A percentile compares a stretch with the other conserved stretches of the same genome.
phyloP scores from a whole-genome alignment of 2,888 invertebrate genomes.

The Pinctada fucata region DNA sequence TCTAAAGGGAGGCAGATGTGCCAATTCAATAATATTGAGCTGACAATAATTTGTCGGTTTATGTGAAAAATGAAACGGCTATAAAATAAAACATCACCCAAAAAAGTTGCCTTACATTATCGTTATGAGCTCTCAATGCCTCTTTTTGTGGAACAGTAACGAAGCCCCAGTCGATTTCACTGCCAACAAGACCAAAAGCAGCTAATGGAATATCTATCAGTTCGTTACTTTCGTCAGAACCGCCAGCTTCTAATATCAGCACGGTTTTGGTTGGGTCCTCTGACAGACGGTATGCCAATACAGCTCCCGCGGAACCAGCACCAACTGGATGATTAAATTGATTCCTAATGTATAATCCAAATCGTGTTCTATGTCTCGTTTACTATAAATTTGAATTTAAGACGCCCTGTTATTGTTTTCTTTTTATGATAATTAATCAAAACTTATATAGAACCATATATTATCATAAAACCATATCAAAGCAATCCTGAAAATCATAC shows the following conservation, averaged over 20 bases:
- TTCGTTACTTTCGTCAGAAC: constrained; percentile 73
- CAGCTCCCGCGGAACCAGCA: constrained; percentile 78
- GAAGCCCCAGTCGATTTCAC: constrained; percentile 73
- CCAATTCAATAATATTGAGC: too few species aligned
- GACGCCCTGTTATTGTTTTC: too few species aligned
- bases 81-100: background rate
- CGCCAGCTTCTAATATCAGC: constrained; percentile 77
- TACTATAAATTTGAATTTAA: too few species aligned
- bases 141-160: constrained; percentile 75
- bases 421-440: too few species aligned
- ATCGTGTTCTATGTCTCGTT: too few species aligned
- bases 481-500: too few species aligned
- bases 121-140: constrained; percentile 19
- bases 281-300: constrained; percentile 76
- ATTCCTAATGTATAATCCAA: too few species aligned
- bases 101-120: constrained; percentile 17
- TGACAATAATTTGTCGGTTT: too few species aligned
- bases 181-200: constrained; percentile 72
- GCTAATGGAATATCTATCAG: constrained; percentile 77
- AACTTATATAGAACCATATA: too few species aligned
- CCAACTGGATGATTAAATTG: constrained; percentile 65
- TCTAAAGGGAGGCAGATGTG: too few species aligned
- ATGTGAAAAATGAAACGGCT: too few species aligned
- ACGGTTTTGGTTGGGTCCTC: constrained; percentile 68
- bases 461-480: too few species aligned